Percentiles rank a stretch among this genome's conserved stretches.
Evolutionary conservation across 2,888 invertebrate genomes (phyloP).

Genomic region (Metacarcinus magister): DNA sequence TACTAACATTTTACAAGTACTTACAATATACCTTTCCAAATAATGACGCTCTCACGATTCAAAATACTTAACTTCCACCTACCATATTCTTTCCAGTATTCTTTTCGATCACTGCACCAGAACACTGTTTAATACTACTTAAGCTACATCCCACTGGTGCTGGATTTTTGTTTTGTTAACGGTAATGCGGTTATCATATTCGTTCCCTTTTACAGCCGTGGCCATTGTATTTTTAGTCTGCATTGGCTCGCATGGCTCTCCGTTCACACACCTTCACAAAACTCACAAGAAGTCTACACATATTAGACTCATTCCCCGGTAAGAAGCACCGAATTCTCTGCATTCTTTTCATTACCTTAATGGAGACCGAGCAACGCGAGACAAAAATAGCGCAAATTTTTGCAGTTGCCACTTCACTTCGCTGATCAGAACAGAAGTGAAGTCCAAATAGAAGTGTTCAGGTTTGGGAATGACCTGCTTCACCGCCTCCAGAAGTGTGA

Average conservation of each 20-base stretch:
- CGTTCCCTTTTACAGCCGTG: not conserved
- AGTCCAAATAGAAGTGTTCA: not conserved
- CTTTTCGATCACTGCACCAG: not conserved
- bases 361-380: not conserved
- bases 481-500: not conserved
- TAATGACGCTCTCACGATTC: not conserved
- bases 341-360: constrained; percentile 6
- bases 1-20: not conserved
- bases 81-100: not conserved
- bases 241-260: not conserved
- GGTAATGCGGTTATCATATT: not conserved
- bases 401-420: not conserved
- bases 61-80: not conserved
- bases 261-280: not conserved
- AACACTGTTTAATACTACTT: not conserved
- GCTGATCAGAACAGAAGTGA: not conserved
- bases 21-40: not conserved
- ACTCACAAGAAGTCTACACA: not conserved
- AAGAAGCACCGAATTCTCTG: not conserved
- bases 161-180: not conserved
- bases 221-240: not conserved
- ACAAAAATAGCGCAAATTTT: not conserved
- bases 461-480: not conserved
- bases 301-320: not conserved
- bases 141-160: not conserved